Evolutionary conservation across 2,113 vertebrate genomes (phyloP).

Genomic region (Podiceps cristatus): DNA sequence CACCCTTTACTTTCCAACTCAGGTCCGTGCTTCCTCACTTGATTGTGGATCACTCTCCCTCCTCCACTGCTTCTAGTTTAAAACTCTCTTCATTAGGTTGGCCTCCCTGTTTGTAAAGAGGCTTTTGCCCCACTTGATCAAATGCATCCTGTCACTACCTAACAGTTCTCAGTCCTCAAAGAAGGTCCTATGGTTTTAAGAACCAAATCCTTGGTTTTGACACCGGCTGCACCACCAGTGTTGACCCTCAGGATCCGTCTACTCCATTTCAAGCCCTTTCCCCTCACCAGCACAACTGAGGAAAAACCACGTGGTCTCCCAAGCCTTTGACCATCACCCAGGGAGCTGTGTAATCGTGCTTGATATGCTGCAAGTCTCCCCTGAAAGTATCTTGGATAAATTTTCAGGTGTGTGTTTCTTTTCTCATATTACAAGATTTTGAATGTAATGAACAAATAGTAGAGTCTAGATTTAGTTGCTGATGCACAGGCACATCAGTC

Average conservation of each 20-base stretch:
- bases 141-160: not conserved
- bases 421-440: not conserved
- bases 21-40: not conserved
- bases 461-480: not conserved
- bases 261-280: not conserved
- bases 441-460: not conserved
- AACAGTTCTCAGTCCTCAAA: not conserved
- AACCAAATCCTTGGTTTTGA: not conserved
- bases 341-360: not conserved
- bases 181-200: not conserved
- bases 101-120: not conserved
- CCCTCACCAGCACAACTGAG: rapidly evolving
- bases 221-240: not conserved
- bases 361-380: not conserved
- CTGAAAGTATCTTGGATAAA: not conserved
- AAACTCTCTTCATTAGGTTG: not conserved
- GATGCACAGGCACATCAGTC: not conserved
- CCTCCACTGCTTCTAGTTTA: not conserved
- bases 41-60: not conserved
- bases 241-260: not conserved
- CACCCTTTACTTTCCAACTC: not conserved
- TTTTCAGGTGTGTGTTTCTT: not conserved
- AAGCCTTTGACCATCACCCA: not conserved
- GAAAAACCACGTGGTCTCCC: rapidly evolving
- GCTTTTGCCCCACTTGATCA: not conserved